These are phyloP conservation scores for Pachyseris speciosa DNA, from an alignment of 64 coral and sea anemone species.

Conservation along the genomic window DNA sequence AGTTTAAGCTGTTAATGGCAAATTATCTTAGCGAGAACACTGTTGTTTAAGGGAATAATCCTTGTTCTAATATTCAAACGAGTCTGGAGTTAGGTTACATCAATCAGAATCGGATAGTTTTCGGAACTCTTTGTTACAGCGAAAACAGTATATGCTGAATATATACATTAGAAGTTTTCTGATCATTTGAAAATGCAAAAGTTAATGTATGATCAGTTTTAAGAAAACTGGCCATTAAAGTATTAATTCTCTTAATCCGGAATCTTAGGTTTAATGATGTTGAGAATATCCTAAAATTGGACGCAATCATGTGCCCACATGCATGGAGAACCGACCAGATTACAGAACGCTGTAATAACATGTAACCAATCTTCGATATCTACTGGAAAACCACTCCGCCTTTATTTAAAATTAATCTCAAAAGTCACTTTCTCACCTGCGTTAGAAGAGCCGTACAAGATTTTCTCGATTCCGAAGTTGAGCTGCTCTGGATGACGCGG, in stretches of 20 bases:
- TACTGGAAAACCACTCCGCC: neutral
- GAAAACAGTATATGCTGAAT: too few relatives aligned
- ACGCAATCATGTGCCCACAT: too few relatives aligned
- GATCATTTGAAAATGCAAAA: too few relatives aligned
- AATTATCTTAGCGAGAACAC: neutral
- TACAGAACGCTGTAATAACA: neutral
- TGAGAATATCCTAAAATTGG: neutral
- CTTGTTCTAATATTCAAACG: neutral
- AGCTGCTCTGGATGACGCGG: neutral
- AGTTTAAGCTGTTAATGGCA: neutral
- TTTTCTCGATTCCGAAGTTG: conserved; percentile 18
- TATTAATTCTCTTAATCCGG: neutral
- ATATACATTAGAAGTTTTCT: too few relatives aligned
- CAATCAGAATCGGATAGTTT: too few relatives aligned
- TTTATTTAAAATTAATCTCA: neutral
- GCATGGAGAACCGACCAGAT: neutral
- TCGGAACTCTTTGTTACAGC: too few relatives aligned
- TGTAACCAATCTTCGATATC: neutral
- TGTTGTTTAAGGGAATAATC: neutral
- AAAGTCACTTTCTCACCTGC: neutral
- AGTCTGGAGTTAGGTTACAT: too few relatives aligned
- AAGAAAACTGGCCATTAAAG: conserved; percentile 11
- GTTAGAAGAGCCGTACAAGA: neutral
- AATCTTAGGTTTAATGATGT: too few relatives aligned
- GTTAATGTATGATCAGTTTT: too few relatives aligned